These are phyloP conservation scores for Choristoneura fumiferana DNA, from an alignment of 1,140 invertebrate genomes.

Conservation along the genomic window DNA sequence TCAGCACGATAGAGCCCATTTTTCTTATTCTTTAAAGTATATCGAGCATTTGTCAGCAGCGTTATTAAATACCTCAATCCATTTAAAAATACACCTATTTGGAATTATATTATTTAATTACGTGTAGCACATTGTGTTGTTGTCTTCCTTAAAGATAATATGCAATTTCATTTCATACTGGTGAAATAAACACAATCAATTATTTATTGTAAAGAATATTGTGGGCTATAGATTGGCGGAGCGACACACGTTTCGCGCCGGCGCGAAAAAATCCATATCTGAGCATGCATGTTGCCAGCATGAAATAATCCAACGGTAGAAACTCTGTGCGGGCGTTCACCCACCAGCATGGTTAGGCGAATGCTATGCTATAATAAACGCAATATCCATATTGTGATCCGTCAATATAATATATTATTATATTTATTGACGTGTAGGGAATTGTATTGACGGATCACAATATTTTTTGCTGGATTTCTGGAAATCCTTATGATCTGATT, in stretches of 20 bases:
- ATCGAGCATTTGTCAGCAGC: constrained; percentile 7
- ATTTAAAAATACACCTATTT: not conserved
- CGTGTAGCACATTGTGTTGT: constrained; percentile 17
- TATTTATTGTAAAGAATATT: not conserved
- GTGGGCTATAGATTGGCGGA: constrained; percentile 2
- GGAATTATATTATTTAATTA: constrained; percentile 4
- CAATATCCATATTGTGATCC: no score
- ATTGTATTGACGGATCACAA: no score
- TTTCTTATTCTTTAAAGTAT: constrained; percentile 28
- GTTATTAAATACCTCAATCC: constrained; percentile 9
- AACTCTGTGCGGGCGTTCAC: no score
- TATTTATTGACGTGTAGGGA: no score
- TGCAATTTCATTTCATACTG: constrained; percentile 3
- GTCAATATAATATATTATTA: no score
- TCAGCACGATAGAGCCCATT: constrained; percentile 89
- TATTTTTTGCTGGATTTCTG: no score
- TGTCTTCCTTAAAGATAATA: constrained; percentile 4
- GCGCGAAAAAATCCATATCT: constrained; percentile 58
- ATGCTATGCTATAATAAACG: no score
- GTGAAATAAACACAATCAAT: not conserved
- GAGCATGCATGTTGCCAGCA: constrained; percentile 24
- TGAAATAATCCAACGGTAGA: constrained; percentile 20
- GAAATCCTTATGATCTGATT: no score
- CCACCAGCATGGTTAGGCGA: no score
- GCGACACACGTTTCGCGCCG: constrained; percentile 49